Percentiles rank a stretch among this genome's conserved stretches.
phyloP scores from a whole-genome alignment of 2,888 invertebrate genomes.

The Stenchaetothrips biformis region DNA sequence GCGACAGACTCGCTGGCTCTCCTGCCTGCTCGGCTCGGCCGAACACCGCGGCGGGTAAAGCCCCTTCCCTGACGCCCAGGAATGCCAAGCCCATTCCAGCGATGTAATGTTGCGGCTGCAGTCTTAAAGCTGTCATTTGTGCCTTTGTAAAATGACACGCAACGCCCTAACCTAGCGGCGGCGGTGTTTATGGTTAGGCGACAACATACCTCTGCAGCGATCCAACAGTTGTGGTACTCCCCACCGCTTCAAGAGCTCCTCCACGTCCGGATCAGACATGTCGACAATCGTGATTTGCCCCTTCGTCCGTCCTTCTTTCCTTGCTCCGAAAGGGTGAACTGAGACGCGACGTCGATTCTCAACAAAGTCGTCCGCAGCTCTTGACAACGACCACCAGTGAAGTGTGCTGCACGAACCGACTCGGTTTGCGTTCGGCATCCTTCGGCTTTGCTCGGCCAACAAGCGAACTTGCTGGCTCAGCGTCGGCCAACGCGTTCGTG shows the following conservation, averaged over 20 bases:
- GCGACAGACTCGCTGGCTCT: too few species aligned
- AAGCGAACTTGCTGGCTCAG: slow-evolving; percentile 20
- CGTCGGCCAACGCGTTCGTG: not conserved
- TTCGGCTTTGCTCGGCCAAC: slow-evolving; percentile 22
- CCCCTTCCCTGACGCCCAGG: too few species aligned
- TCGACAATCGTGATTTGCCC: not conserved
- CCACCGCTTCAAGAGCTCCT: not conserved
- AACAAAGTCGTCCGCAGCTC: too few species aligned
- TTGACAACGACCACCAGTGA: not conserved
- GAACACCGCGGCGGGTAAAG: too few species aligned
- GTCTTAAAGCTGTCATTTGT: too few species aligned
- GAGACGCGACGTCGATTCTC: too few species aligned
- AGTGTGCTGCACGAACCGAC: not conserved
- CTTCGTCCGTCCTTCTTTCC: not conserved
- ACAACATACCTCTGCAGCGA: not conserved
- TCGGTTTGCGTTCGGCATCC: slow-evolving; percentile 17
- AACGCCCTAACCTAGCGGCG: too few species aligned
- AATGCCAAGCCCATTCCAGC: too few species aligned
- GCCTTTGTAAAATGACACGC: too few species aligned
- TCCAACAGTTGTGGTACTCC: not conserved
- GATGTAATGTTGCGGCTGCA: too few species aligned
- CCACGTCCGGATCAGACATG: not conserved
- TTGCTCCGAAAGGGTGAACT: not conserved
- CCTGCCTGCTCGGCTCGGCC: too few species aligned
- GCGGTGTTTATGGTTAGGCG: too few species aligned